Conservation (phyloP, 2,888 invertebrate genomes). For the Drosophila paracracens region DNA sequence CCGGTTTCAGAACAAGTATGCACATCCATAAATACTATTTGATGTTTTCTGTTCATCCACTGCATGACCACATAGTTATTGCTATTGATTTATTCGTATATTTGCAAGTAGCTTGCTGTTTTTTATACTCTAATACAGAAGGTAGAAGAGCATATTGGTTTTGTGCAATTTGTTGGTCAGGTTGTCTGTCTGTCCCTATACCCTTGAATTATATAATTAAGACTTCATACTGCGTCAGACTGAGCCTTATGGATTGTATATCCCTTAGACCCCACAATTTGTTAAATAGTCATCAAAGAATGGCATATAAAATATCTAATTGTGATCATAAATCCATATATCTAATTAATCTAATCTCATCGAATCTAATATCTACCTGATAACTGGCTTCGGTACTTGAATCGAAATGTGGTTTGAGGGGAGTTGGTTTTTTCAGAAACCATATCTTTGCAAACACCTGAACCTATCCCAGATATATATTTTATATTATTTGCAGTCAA, state of each 20-base stretch:
- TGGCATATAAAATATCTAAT: not conserved
- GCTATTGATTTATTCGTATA: conserved; percentile 3
- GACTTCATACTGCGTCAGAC: not conserved
- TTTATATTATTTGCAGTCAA: not conserved
- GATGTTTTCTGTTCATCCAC: conserved; percentile 25
- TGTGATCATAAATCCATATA: no score
- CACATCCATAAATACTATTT: conserved; percentile 37
- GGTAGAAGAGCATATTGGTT: not conserved
- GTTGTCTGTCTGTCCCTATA: not conserved
- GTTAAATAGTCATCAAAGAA: not conserved
- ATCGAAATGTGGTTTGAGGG: not conserved
- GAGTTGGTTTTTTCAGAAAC: no score
- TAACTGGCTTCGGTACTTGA: not conserved
- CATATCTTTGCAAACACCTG: not conserved
- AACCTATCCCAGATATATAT: not conserved
- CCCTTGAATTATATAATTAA: not conserved
- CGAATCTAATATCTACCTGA: no score
- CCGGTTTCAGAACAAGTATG: conserved; percentile 40
- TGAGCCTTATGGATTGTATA: not conserved
- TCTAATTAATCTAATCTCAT: no score
- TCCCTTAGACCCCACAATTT: not conserved
- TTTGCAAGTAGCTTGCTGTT: not conserved
- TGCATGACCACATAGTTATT: conserved; percentile 28
- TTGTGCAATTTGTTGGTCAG: not conserved
- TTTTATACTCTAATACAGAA: not conserved